A percentile compares a stretch with the other conserved stretches of the same genome.
These are phyloP conservation scores for Falco biarmicus DNA, from an alignment of 2,797 vertebrate species.

Conservation along the genomic window DNA sequence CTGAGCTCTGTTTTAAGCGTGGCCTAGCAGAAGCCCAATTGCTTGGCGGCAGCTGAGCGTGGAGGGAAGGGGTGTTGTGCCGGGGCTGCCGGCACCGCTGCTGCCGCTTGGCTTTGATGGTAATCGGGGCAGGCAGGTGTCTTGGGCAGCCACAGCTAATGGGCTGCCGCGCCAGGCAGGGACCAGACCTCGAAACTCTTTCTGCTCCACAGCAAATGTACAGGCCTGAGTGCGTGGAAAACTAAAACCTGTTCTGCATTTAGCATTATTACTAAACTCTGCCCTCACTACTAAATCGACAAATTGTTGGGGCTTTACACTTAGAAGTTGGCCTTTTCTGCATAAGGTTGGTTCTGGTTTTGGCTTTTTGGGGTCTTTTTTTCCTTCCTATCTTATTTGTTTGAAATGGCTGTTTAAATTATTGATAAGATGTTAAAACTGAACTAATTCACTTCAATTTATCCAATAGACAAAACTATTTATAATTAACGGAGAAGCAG, in stretches of 20 bases:
- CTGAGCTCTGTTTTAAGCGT: background rate
- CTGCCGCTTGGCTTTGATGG: slow-evolving; percentile 72
- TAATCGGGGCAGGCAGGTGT: slow-evolving; percentile 85
- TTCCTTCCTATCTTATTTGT: slow-evolving; percentile 7
- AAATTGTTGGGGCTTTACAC: background rate
- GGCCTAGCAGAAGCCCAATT: background rate
- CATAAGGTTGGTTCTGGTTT: background rate
- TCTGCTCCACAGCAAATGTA: slow-evolving; percentile 17
- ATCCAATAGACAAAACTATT: slow-evolving; percentile 70
- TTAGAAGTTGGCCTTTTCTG: background rate
- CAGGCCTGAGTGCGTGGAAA: background rate
- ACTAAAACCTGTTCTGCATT: background rate
- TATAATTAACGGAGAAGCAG: slow-evolving; percentile 76
- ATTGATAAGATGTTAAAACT: slow-evolving; percentile 72
- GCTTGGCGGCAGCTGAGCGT: background rate
- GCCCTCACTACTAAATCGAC: background rate
- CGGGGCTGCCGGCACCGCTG: background rate
- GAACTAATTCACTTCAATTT: slow-evolving; percentile 73
- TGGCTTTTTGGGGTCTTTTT: background rate
- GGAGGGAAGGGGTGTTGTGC: background rate
- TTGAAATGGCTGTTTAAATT: slow-evolving; percentile 69
- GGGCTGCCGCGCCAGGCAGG: slow-evolving; percentile 74
- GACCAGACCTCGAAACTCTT: slow-evolving; percentile 52
- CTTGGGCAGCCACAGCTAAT: slow-evolving; percentile 84
- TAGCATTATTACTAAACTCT: background rate